These are phyloP conservation scores for Helleia helle DNA, from an alignment of 2,888 invertebrate genomes.

Conservation along the genomic window DNA sequence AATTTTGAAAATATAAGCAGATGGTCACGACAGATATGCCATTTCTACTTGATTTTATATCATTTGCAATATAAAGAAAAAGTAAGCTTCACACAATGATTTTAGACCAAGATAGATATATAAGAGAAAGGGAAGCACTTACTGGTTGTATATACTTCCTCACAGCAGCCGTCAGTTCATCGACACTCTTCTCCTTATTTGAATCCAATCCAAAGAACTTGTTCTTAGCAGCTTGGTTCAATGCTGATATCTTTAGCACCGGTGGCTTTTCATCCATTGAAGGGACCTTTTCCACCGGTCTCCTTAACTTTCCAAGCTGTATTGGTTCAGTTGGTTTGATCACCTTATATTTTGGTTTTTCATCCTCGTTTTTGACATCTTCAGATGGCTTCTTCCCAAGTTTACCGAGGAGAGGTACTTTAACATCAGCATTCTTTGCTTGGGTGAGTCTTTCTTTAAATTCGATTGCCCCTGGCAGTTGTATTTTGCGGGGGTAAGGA, in stretches of 20 bases:
- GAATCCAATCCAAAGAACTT: conserved; percentile 59
- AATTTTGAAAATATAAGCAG: no score
- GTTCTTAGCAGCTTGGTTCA: conserved; percentile 58
- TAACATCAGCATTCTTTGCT: conserved; percentile 48
- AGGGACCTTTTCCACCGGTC: conserved; percentile 41
- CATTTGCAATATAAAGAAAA: no score
- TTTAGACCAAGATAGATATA: no score
- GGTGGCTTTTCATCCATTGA: conserved; percentile 37
- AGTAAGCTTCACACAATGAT: no score
- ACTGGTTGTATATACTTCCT: conserved; percentile 64
- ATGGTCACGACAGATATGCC: no score
- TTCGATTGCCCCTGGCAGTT: conserved; percentile 39
- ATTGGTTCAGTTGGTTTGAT: conserved; percentile 56
- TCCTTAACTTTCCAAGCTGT: conserved; percentile 50
- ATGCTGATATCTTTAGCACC: conserved; percentile 47
- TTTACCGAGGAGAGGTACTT: conserved; percentile 49
- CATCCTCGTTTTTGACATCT: conserved; percentile 46
- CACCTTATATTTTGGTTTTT: conserved; percentile 35
- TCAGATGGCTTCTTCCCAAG: conserved; percentile 49
- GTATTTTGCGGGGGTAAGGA: conserved; percentile 35
- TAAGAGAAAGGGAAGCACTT: conserved; percentile 26
- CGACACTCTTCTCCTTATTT: conserved; percentile 53
- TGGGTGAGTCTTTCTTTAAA: conserved; percentile 39
- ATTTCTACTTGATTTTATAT: no score
- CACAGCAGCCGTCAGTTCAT: conserved; percentile 57